phyloP scores from a whole-genome alignment of 2,113 vertebrate genomes.

The Callorhinus ursinus region DNA sequence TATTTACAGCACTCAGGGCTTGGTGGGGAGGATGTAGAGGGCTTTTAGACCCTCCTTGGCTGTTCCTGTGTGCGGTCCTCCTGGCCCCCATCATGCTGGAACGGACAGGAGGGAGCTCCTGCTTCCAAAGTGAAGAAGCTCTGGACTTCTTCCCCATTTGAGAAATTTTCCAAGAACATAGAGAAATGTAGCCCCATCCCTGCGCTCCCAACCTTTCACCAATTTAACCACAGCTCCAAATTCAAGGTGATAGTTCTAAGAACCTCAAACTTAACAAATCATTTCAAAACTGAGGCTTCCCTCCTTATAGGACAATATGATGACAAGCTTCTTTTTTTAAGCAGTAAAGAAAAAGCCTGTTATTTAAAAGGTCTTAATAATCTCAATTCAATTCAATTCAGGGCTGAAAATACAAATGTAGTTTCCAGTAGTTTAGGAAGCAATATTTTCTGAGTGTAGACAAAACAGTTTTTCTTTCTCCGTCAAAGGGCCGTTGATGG shows the following conservation, averaged over 20 bases:
- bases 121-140: not conserved
- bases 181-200: not conserved
- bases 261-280: constrained; percentile 23
- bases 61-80: not conserved
- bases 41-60: not conserved
- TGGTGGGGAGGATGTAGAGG: not conserved
- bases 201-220: not conserved
- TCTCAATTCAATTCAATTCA: not conserved
- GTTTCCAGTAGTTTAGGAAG: constrained; percentile 28
- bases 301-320: not conserved
- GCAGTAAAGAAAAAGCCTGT: not conserved
- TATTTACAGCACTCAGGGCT: not conserved
- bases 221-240: constrained; percentile 58
- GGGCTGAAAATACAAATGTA: constrained; percentile 7
- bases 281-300: constrained; percentile 14
- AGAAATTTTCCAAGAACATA: not conserved
- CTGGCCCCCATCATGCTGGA: rapidly evolving
- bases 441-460: not conserved
- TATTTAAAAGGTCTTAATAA: constrained; percentile 14
- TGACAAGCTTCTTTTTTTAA: not conserved
- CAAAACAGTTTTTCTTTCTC: not conserved
- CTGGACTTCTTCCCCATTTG: not conserved
- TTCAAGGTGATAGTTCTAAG: constrained; percentile 42
- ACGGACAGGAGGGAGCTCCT: not conserved
- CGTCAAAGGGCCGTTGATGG: not conserved